A percentile compares a stretch with the other conserved stretches of the same genome.
Conservation (phyloP, 2,113 vertebrate species). For the Erythrocebus patas region DNA sequence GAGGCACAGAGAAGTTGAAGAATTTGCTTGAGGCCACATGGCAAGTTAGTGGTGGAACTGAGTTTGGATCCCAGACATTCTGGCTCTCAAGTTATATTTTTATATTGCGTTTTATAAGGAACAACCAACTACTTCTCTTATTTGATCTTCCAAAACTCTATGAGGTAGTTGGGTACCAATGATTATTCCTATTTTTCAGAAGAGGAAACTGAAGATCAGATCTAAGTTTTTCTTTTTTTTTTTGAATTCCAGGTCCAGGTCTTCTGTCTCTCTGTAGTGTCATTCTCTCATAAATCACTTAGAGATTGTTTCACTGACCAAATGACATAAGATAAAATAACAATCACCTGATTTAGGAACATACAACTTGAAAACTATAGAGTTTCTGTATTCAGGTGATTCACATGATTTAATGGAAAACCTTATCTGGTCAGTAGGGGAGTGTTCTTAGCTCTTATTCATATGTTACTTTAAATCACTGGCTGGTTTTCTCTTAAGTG, state of each 20-base stretch:
- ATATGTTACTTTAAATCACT: conserved; percentile 5
- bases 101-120: conserved; percentile 5
- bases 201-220: background rate
- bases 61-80: background rate
- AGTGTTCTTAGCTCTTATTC: background rate
- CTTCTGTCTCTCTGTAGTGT: background rate
- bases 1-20: background rate
- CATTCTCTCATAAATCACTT: background rate
- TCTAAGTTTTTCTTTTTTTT: background rate
- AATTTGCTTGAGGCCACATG: background rate
- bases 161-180: background rate
- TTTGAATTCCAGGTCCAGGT: background rate
- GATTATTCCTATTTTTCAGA: background rate
- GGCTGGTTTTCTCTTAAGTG: background rate
- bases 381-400: background rate
- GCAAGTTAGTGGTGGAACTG: background rate
- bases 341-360: background rate
- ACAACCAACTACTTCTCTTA: background rate
- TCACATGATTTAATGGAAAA: background rate
- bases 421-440: background rate
- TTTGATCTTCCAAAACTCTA: background rate
- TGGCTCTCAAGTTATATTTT: background rate
- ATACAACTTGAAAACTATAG: background rate
- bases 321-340: background rate
- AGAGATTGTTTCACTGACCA: background rate